Evolutionary conservation across 2,797 vertebrate genomes (phyloP).

Genomic region (Gila robusta): DNA sequence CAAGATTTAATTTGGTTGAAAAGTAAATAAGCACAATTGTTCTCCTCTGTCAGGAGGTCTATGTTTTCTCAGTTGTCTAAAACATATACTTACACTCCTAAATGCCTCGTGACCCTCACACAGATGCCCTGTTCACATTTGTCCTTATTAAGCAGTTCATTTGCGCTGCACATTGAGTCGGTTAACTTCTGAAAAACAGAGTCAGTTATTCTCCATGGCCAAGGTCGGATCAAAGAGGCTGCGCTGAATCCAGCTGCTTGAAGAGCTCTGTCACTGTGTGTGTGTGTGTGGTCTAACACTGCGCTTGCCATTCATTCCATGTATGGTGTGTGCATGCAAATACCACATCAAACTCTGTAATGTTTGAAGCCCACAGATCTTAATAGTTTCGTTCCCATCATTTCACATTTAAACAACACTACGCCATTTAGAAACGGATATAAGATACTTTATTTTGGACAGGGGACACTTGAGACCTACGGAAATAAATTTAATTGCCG

Average conservation of each 20-base stretch:
- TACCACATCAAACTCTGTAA: conserved; percentile 45
- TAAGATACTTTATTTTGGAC: conserved; percentile 36
- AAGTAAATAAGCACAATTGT: conserved; percentile 47
- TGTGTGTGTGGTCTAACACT: conserved; percentile 42
- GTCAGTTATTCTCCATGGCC: conserved; percentile 4
- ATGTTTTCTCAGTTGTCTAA: conserved; percentile 44
- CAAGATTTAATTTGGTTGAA: conserved; percentile 8
- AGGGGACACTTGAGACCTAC: conserved; percentile 14
- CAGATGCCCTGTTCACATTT: conserved; percentile 13
- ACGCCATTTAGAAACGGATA: conserved; percentile 8
- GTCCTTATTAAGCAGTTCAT: conserved; percentile 5
- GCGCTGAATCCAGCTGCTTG: conserved; percentile 46
- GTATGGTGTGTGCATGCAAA: conserved; percentile 34
- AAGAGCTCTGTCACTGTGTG: conserved; percentile 41
- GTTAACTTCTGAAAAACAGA: conserved; percentile 19
- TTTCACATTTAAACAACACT: conserved; percentile 22
- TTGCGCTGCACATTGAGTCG: neutral
- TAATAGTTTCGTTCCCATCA: conserved; percentile 11
- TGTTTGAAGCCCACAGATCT: conserved; percentile 15
- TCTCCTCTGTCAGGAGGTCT: conserved; percentile 20
- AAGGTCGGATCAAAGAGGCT: conserved; percentile 34
- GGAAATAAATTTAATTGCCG: conserved; percentile 17
- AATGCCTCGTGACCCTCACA: neutral
- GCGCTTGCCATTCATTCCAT: conserved; percentile 28
- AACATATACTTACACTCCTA: neutral